Base-by-base conservation (phyloP, 2,888 invertebrate genomes). In the Cephus nigrinus region DNA sequence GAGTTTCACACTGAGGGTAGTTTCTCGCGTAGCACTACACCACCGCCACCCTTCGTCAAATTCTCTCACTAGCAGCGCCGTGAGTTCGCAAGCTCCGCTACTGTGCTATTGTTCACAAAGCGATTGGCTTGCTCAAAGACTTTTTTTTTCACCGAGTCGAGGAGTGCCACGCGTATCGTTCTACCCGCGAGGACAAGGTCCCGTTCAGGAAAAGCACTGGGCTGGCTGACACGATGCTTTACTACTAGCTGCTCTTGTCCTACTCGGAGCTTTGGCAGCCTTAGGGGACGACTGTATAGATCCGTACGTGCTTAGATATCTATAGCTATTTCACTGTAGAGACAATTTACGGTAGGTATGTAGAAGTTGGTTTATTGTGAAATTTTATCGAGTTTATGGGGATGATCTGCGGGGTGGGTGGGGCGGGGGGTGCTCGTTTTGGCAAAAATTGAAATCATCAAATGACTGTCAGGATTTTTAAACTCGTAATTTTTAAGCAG, bases 1-100 rank as follows among this genome's bases (percentile, higher is more conserved):
- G 83, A 85, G 81, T 84, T 80, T 81, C 82, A 83, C 85, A 87
- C 87, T 87, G 87, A 87, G 83, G 87, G 85, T 85, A 80, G 84
- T 82, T 87, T 85, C 83, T 81, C 76, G 74, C 78, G 75, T 78
- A 79, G 83, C 78, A 79, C 86, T 84, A 85, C 85, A 79, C 82
- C 85, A 83, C 84, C 84, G 87, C 86, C 87, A 85, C 82, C 87
- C 85, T 80, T 82, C 86, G 87, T 83, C 81, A 79, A 73, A 76
- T 79, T 79, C 79, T 78, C 82, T 82, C 81, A 87, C 86, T 85
- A 83, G 78, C 79, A 78, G 75, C 75, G 78, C 73, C 76, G 74
- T 79, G 78, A 81, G 81, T 76, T 55, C 23, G 55, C 55, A 55
- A 55, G 55, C 55, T 55, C 2, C 55, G 23, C 23, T 55, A 2